Conservation (phyloP, 64 coral and sea anemone species). For the Hydrozoanthus tunicans region DNA sequence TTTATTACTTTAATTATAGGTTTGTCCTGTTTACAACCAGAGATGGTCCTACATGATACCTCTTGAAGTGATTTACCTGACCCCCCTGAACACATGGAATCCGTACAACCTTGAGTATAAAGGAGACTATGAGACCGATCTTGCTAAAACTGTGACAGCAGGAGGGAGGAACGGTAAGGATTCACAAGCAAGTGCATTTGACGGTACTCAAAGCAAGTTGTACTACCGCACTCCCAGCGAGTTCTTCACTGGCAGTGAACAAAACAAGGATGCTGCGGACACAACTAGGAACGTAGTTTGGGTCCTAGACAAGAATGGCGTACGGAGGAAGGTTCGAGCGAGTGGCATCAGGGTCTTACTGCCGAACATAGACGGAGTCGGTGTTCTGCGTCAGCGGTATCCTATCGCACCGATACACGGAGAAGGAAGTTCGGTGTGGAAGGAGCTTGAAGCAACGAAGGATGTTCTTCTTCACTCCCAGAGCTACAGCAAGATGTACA, state of each 20-base stretch:
- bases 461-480: constrained; percentile 20
- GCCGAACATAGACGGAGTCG: not conserved
- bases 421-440: constrained; percentile 8
- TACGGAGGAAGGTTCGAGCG: not conserved
- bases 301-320: not conserved
- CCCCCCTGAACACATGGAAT: constrained; percentile 53
- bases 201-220: constrained; percentile 67
- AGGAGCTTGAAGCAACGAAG: constrained; percentile 8
- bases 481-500: not conserved
- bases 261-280: not conserved
- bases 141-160: not conserved
- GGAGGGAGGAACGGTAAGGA: constrained; percentile 67
- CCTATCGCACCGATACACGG: constrained; percentile 29
- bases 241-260: not conserved
- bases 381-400: constrained; percentile 9
- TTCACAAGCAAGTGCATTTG: constrained; percentile 44
- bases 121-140: not conserved
- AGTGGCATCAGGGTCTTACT: not conserved
- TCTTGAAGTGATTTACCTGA: constrained; percentile 38
- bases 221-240: not conserved
- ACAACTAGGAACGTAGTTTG: not conserved
- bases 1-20: no score
- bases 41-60: constrained; percentile 47
- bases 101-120: constrained; percentile 25
- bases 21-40: constrained; percentile 21